Conservation (phyloP, 1,140 invertebrate species). For the Drosophila ficusphila region DNA sequence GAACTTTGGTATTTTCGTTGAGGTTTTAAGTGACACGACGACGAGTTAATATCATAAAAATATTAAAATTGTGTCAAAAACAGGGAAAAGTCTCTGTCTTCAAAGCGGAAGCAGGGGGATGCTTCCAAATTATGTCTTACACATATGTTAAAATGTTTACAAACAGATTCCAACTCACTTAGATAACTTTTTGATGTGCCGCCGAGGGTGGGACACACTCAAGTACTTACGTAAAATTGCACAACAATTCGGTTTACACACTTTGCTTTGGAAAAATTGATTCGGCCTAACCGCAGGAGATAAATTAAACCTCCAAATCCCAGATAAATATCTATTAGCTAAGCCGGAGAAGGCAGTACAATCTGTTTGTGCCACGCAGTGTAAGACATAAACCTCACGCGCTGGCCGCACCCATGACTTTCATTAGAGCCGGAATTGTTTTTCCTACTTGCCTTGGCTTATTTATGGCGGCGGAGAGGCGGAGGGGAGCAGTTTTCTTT, state of each 20-base stretch:
- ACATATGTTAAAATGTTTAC: conserved; percentile 39
- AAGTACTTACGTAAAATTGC: conserved; percentile 32
- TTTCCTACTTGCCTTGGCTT: conserved; percentile 40
- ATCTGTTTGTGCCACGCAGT: conserved; percentile 38
- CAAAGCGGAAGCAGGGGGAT: not conserved
- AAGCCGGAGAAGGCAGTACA: conserved; percentile 22
- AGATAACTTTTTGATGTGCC: conserved; percentile 32
- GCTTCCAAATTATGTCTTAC: conserved; percentile 13
- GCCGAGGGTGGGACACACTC: not conserved
- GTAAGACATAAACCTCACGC: conserved; percentile 42
- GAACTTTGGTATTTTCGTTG: conserved; percentile 26
- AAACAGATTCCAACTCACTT: conserved; percentile 32
- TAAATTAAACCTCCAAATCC: conserved; percentile 31
- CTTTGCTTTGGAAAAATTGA: conserved; percentile 28
- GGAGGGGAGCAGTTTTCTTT: conserved; percentile 7
- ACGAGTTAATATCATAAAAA: conserved; percentile 45
- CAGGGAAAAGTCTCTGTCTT: conserved; percentile 13
- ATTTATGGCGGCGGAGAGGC: conserved; percentile 26
- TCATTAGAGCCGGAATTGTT: conserved; percentile 52
- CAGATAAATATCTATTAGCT: conserved; percentile 56
- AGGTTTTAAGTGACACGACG: conserved; percentile 48
- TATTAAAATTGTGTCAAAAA: conserved; percentile 43
- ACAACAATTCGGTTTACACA: conserved; percentile 17
- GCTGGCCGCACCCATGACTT: conserved; percentile 34
- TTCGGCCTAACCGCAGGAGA: conserved; percentile 13